Evolutionary conservation across 2,888 invertebrate species (phyloP), one percentile per base, ranked within the genome.

Genomic region (Epinotia demarniana): DNA sequence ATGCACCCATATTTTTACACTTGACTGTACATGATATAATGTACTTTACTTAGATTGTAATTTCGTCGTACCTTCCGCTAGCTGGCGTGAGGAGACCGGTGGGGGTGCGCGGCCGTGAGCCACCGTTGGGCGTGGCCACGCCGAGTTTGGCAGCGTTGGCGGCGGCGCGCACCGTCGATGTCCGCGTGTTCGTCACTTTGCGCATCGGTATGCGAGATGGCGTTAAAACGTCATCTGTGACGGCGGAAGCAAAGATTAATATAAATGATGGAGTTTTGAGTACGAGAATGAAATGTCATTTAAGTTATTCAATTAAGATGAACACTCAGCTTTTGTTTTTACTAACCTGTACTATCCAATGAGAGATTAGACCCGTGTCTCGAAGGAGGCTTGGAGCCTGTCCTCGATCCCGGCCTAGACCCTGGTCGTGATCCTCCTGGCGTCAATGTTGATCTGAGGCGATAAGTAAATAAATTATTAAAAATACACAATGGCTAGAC

Each of bases 281-380:
- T 53, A 53, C n/a, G 13, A n/a, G n/a, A 53, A 53, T 53, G 5
- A 53, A 8, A 53, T 53, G 5, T 5, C n/a, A 53, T 16, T 49
- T 16, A 33, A 33, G 6, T 33, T 33, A 33, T 33, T 33, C 6
- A 33, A 33, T 33, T 33, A 8, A 33, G 33, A 33, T 39, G 8
- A 39, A 39, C 9, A 9, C 39, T 39, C 9, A 33, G 33, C 9
- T n/a, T 75, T 70, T 19, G 12, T n/a, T 67, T 39, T 39, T 63
- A 79, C 78, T 80, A 90, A 97, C 98, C 98, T 89, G 97, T 97
- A 88, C 98, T 97, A 89, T 98, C 98, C 81, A 98, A 93, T 62
- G 98, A 98, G 78, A 98, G 95, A 86, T 98, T 98, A 63, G 99
- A 99, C 80, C 98, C 98, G 86, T 98, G 98, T 82, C 98, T 96